Evolutionary conservation across 2,113 vertebrate genomes (phyloP), one percentile per base, ranked within the genome.

Genomic region (Seriola dumerili): DNA sequence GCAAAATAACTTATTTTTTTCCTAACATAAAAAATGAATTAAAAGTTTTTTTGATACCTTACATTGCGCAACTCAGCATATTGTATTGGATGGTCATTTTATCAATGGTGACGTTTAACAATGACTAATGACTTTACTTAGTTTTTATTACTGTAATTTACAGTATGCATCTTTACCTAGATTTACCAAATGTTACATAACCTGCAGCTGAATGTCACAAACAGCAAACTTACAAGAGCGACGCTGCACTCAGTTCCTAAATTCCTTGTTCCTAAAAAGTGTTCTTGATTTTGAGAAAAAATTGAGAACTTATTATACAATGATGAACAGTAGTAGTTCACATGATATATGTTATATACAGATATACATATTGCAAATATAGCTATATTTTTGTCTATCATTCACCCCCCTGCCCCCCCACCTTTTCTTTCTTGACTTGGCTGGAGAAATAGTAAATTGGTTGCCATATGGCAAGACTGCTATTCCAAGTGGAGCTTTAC

Each of bases 401-500:
- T 23, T 1, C 0, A 21, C 54, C 12, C 40, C 25, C 11, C 12
- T 32, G 1, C 42, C 4, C n/a, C 42, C 38, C 8, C 13, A 59
- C 40, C 23, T 46, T 80, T 77, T 64, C 25, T 69, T 78, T 70
- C 29, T 74, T 61, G 77, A 86, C 86, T 72, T 72, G 70, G 67
- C 64, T 46, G 76, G 82, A 91, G 88, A 91, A 90, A 90, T 59
- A 72, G 38, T 92, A 89, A 94, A 93, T 89, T 93, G 89, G 91
- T 89, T 73, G 89, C 88, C 95, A 95, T 93, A 94, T 95, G 95
- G 93, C 64, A 19, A 19, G 55, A 54, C 63, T 74, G 81, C 88
- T 89, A 72, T 84, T 89, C 78, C 50, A 81, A 54, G 73, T 55
- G 73, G 68, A 90, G 83, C 77, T 84, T 89, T 80, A 59, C 72